phyloP scores from a whole-genome alignment of 2,797 vertebrate genomes.

The Leucoraja ocellata region DNA sequence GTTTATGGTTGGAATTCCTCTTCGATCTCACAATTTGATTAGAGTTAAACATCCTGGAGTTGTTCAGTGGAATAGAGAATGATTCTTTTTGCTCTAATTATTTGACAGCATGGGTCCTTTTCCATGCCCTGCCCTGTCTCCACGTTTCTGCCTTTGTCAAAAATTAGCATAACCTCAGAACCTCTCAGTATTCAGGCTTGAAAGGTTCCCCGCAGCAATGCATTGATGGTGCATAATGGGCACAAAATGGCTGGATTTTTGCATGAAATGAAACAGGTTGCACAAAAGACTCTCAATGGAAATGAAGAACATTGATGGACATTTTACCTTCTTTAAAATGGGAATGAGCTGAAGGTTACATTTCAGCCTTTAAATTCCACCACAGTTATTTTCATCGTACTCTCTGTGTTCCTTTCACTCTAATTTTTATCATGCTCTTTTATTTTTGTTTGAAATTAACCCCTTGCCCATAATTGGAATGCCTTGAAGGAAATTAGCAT shows the following conservation, averaged over 20 bases:
- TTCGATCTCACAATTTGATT: conserved; percentile 17
- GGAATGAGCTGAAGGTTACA: not conserved
- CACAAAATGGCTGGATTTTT: conserved; percentile 34
- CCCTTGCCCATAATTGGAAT: not conserved
- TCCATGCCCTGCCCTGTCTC: conserved; percentile 31
- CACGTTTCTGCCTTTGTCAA: conserved; percentile 31
- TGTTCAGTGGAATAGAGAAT: not conserved
- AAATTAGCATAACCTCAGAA: conserved; percentile 38
- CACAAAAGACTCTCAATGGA: conserved; percentile 30
- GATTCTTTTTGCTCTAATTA: conserved; percentile 28
- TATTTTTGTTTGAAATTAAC: not conserved
- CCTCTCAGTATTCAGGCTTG: conserved; percentile 21
- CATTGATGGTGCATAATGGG: conserved; percentile 34
- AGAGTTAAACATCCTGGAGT: conserved; percentile 16
- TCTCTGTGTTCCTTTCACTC: not conserved
- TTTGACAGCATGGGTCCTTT: conserved; percentile 35
- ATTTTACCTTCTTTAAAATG: conserved; percentile 1
- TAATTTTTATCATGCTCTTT: not conserved
- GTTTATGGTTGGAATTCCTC: conserved; percentile 31
- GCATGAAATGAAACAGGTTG: conserved; percentile 28
- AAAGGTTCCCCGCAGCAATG: conserved; percentile 32
- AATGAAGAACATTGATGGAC: conserved; percentile 6
- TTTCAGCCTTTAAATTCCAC: not conserved
- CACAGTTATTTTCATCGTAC: not conserved
- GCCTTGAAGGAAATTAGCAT: not conserved